phyloP scores from a whole-genome alignment of 2,797 vertebrate species.

The Muscicapa comitata region DNA sequence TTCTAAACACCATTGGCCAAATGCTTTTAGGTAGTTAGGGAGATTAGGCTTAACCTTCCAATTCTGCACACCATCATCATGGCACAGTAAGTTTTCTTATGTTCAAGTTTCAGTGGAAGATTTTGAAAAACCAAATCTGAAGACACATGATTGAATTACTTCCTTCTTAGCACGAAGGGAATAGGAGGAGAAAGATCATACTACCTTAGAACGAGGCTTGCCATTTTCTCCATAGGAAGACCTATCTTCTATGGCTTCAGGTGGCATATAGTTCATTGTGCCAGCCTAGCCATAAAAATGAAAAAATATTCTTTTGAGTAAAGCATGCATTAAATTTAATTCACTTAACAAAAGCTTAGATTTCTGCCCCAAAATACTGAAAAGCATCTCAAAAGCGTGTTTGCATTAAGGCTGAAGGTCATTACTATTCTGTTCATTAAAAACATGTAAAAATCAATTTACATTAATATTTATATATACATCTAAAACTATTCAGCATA shows the following conservation, averaged over 20 bases:
- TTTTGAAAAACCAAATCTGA: not conserved
- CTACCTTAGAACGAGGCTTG: slow-evolving; percentile 89
- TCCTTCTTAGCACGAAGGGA: not conserved
- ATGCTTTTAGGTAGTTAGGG: not conserved
- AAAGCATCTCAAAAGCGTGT: not conserved
- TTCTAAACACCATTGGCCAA: not conserved
- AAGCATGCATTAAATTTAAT: not conserved
- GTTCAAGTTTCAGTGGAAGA: not conserved
- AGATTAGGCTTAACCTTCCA: not conserved
- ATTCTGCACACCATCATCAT: not conserved
- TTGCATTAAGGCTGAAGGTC: not conserved
- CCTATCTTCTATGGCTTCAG: slow-evolving; percentile 94
- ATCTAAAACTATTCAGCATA: not conserved
- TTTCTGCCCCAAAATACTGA: not conserved
- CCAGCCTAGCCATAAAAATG: slow-evolving; percentile 81
- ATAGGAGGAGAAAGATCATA: not conserved
- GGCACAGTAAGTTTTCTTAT: not conserved
- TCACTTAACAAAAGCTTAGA: not conserved
- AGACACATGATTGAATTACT: not conserved
- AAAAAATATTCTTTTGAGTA: not conserved
- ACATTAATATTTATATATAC: not conserved
- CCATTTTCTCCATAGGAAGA: slow-evolving; percentile 86
- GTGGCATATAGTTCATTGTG: slow-evolving; percentile 98
- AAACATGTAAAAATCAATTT: not conserved
- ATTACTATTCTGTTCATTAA: not conserved